phyloP scores from a whole-genome alignment of 2,113 vertebrate genomes.

The Elaphurus davidianus region DNA sequence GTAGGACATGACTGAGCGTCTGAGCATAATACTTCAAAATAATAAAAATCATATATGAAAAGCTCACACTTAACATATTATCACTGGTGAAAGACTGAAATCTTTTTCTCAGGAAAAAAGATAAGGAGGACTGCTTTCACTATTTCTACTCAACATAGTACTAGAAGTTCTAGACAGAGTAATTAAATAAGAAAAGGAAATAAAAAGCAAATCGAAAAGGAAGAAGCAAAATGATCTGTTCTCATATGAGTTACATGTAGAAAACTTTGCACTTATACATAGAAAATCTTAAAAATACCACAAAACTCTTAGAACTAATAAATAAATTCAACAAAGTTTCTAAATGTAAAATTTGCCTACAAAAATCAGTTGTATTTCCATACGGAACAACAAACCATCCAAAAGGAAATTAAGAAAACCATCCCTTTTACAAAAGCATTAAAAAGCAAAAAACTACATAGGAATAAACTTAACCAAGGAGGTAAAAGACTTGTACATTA shows the following conservation, averaged over 20 bases:
- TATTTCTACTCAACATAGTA: neutral
- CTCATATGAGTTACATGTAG: neutral
- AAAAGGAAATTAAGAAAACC: neutral
- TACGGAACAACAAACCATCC: neutral
- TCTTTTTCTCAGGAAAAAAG: neutral
- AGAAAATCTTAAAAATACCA: neutral
- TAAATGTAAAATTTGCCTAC: neutral
- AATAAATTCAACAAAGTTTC: neutral
- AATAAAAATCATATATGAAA: neutral
- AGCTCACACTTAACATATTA: neutral
- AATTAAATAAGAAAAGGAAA: neutral
- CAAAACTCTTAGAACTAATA: neutral
- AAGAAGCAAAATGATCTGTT: neutral
- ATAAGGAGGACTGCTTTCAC: neutral
- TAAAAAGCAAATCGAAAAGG: neutral
- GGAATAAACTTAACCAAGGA: neutral
- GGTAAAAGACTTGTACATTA: neutral
- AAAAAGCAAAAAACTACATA: neutral
- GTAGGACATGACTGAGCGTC: no score
- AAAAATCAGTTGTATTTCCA: neutral
- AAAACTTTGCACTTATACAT: neutral
- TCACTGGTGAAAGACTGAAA: neutral
- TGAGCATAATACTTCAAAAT: neutral
- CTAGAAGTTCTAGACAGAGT: neutral
- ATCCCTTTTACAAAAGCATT: neutral